A percentile compares a stretch with the other conserved stretches of the same genome.
These are phyloP conservation scores for Unio delphinus DNA, from an alignment of 2,888 invertebrate species.

Conservation along the genomic window DNA sequence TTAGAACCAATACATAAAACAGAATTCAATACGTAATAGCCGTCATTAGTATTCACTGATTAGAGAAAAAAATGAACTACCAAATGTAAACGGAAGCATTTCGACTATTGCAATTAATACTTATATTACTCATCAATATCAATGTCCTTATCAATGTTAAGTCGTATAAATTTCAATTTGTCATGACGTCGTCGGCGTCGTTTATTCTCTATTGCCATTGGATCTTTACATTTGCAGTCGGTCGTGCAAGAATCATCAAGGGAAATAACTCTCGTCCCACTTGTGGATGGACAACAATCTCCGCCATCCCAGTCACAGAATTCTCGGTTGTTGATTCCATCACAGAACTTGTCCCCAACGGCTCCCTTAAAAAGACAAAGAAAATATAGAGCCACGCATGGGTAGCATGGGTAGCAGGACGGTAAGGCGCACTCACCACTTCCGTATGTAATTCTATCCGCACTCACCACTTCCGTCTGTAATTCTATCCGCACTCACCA, in stretches of 20 bases:
- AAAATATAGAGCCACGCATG: neutral
- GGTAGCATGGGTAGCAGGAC: neutral
- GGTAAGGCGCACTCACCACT: no score
- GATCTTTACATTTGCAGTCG: conserved; percentile 57
- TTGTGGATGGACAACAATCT: conserved; percentile 62
- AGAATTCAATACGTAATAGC: no score
- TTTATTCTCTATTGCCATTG: conserved; percentile 53
- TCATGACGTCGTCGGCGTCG: conserved; percentile 14
- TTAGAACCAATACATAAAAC: no score
- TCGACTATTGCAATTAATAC: no score
- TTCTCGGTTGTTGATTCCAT: conserved; percentile 56
- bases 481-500: no score
- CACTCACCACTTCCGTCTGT: no score
- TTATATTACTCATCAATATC: no score
- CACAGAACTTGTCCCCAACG: conserved; percentile 59
- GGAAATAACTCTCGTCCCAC: conserved; percentile 39
- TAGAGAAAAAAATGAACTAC: no score
- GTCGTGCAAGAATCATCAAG: conserved; percentile 39
- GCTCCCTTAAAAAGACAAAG: conserved; percentile 31
- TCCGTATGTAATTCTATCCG: no score
- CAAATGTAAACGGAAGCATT: no score
- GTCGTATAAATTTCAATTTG: neutral
- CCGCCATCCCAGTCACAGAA: conserved; percentile 64
- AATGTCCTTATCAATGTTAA: no score
- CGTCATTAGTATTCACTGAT: no score